Percentiles rank a stretch among this genome's conserved stretches.
phyloP scores from a whole-genome alignment of 2,113 vertebrate genomes.

The Corydoras sp. region DNA sequence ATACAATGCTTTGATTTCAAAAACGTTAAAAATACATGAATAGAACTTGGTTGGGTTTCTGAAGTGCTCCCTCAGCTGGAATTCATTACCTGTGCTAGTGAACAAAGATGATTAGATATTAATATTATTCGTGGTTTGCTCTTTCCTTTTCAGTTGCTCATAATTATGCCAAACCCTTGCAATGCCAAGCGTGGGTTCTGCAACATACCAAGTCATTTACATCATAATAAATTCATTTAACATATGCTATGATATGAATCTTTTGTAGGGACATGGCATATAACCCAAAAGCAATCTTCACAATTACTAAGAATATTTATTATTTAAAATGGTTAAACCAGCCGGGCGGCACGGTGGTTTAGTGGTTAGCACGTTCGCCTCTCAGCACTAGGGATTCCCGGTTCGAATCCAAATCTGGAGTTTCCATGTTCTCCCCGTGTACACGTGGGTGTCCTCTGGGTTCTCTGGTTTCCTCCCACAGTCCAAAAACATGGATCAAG shows the following conservation, averaged over 20 bases:
- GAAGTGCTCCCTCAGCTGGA: slow-evolving; percentile 8
- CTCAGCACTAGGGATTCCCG: no score
- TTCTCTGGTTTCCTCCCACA: no score
- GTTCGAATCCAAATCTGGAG: no score
- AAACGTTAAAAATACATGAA: neutral
- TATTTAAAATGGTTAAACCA: no score
- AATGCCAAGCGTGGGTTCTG: slow-evolving; percentile 11
- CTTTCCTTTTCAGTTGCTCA: slow-evolving; percentile 22
- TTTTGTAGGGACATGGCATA: slow-evolving; percentile 2
- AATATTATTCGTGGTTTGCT: slow-evolving; percentile 27
- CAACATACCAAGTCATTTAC: neutral
- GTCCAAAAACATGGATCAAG: no score
- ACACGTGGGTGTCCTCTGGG: no score
- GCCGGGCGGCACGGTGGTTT: no score
- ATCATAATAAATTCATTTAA: slow-evolving; percentile 6
- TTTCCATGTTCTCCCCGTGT: no score
- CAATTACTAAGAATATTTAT: no score
- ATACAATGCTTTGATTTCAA: neutral
- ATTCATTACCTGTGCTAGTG: slow-evolving; percentile 28
- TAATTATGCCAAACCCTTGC: slow-evolving; percentile 26
- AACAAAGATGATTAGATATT: slow-evolving; percentile 30
- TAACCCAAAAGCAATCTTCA: no score
- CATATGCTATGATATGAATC: neutral
- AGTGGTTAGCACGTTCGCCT: no score
- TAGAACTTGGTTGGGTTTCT: slow-evolving; percentile 4